Percentiles rank a stretch among this genome's conserved stretches.
Evolutionary conservation across 2,113 vertebrate genomes (phyloP).

Genomic region (Paramisgurnus dabryanus): DNA sequence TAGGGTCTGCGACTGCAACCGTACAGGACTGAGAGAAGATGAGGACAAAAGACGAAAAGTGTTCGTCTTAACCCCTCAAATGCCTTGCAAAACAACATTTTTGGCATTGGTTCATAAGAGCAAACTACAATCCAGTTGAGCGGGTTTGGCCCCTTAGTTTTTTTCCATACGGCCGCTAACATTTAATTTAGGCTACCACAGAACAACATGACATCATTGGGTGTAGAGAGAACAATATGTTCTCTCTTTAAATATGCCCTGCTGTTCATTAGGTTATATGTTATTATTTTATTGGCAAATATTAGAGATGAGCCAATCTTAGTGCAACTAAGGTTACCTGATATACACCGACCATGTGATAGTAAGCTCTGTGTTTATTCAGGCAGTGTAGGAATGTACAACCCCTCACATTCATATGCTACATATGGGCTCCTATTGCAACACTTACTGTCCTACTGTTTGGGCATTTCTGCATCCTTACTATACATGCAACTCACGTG

Average conservation of each 20-base stretch:
- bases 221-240: background rate
- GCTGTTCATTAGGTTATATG: background rate
- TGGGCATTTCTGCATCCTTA: background rate
- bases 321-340: background rate
- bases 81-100: constrained; percentile 5
- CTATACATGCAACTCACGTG: background rate
- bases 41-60: no score
- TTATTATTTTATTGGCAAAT: background rate
- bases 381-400: background rate
- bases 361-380: no score
- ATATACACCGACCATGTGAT: background rate
- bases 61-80: background rate
- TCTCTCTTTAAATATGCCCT: background rate
- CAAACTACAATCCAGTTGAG: background rate
- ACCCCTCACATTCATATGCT: background rate
- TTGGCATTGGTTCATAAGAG: background rate
- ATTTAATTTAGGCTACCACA: background rate
- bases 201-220: background rate
- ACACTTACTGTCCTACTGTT: background rate
- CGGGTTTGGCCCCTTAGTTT: background rate
- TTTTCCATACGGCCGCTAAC: background rate
- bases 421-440: background rate
- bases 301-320: background rate
- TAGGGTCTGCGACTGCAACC: background rate
- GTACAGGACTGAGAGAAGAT: background rate